These are phyloP conservation scores for Acanthoscelides obtectus DNA, from an alignment of 2,888 invertebrate genomes.

Conservation along the genomic window DNA sequence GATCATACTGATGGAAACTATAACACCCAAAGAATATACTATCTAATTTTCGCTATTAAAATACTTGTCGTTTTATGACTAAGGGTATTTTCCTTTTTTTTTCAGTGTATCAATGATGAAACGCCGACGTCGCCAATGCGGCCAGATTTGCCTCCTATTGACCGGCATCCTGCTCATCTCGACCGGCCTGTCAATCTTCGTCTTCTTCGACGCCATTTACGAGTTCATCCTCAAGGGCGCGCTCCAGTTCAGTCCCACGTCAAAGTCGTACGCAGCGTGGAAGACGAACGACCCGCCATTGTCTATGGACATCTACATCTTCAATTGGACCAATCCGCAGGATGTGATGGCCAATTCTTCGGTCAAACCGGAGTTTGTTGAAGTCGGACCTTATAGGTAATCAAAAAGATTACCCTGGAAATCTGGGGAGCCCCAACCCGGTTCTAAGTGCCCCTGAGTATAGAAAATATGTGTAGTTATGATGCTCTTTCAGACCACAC, in stretches of 20 bases:
- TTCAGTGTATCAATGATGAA: constrained; percentile 25
- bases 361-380: constrained; percentile 54
- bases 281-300: constrained; percentile 40
- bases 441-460: too few relatives aligned
- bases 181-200: constrained; percentile 33
- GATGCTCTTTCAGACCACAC: too few relatives aligned
- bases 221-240: constrained; percentile 32
- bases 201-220: constrained; percentile 36
- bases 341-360: constrained; percentile 53
- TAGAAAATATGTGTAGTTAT: too few relatives aligned
- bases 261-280: constrained; percentile 40
- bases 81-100: not conserved
- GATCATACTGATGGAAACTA: too few relatives aligned
- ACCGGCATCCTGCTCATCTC: constrained; percentile 34
- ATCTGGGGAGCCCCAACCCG: too few relatives aligned
- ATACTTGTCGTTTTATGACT: too few relatives aligned
- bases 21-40: too few relatives aligned
- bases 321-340: constrained; percentile 43
- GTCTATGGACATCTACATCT: constrained; percentile 39
- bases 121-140: constrained; percentile 25
- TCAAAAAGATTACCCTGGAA: too few relatives aligned
- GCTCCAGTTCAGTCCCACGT: constrained; percentile 30
- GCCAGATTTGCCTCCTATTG: constrained; percentile 32
- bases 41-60: too few relatives aligned
- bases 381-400: constrained; percentile 56